Evolutionary conservation across 2,888 invertebrate genomes (phyloP), one percentile per base, ranked within the genome.

Genomic region (Gordius sp.): DNA sequence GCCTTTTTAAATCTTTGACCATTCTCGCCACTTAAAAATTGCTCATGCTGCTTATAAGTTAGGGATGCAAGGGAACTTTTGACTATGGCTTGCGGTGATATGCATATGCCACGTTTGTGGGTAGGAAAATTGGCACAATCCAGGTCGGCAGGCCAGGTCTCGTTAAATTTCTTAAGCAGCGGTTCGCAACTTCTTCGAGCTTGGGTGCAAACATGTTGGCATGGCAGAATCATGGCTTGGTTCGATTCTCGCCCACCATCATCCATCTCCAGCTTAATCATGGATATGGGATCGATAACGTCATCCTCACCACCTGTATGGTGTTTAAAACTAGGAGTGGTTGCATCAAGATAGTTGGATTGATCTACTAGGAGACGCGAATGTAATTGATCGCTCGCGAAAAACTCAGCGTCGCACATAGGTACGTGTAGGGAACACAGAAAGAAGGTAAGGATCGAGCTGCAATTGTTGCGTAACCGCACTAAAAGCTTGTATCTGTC

Each of bases 401-500:
- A 47, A 47, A 47, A 47, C 4, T 47, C 84, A 64, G 82, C 80
- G 66, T 93, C 76, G 68, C 97, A 97, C 64, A 97, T 89, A 2
- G 97, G 93, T 2, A 85, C 82, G 74, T 97, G 97, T 76, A 97
- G 81, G 47, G 87, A 86, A 73, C 97, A 97, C 53, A 97, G 75
- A 76, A 97, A 93, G 74, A 97, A 91, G 68, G 82, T 81, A 56
- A 97, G 74, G 68, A 93, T 91, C 0, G 81, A 77, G 0, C 89
- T 89, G 68, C 97, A 97, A 65, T 85, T 82, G 66, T 93, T 47
- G n/a, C n/a, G n/a, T n/a, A n/a, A n/a, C 72, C 91, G 86, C 2
- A 97, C 91, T 59, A 97, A 75, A 0, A 93, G 93, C 83, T 85
- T 91, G 71, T 91, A 97, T 70, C 97, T 91, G 70, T 93, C 89